A percentile compares a stretch with the other conserved stretches of the same genome.
phyloP scores from a whole-genome alignment of 2,888 invertebrate species.

The Tetragnatha montana region DNA sequence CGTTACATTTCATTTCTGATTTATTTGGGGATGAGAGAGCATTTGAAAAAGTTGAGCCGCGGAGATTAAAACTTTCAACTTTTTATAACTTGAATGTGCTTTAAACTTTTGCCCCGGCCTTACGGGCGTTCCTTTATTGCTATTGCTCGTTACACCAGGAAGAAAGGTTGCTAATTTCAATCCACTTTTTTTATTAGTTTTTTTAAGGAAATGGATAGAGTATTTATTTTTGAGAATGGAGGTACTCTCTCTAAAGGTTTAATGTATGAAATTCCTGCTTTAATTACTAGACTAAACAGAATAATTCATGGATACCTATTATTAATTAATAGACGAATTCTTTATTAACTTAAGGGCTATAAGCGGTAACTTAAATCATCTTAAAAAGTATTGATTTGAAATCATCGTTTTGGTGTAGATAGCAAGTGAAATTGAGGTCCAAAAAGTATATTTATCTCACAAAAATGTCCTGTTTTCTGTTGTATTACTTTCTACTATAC shows the following conservation, averaged over 20 bases:
- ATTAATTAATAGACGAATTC: no score
- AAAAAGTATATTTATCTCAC: no score
- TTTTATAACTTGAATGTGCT: slow-evolving; percentile 25
- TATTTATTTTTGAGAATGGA: slow-evolving; percentile 1
- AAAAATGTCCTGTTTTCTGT: no score
- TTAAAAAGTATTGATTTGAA: no score
- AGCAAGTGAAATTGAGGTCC: no score
- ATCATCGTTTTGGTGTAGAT: no score
- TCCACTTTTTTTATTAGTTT: not conserved
- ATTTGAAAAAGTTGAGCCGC: slow-evolving; percentile 37
- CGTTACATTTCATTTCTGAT: slow-evolving; percentile 54
- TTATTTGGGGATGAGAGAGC: slow-evolving; percentile 15
- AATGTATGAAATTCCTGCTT: no score
- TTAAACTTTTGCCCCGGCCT: slow-evolving; percentile 5
- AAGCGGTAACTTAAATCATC: no score
- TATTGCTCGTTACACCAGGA: slow-evolving; percentile 16
- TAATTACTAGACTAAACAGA: no score
- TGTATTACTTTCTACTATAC: no score
- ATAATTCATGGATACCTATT: no score
- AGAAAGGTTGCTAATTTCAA: slow-evolving; percentile 13
- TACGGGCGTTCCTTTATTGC: slow-evolving; percentile 8
- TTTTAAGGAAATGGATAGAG: not conserved
- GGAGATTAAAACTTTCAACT: slow-evolving; percentile 51
- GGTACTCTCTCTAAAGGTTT: not conserved
- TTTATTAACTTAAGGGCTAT: no score